Conservation (phyloP, 1,140 invertebrate species). For the Hyposmocoma kahamanoa region DNA sequence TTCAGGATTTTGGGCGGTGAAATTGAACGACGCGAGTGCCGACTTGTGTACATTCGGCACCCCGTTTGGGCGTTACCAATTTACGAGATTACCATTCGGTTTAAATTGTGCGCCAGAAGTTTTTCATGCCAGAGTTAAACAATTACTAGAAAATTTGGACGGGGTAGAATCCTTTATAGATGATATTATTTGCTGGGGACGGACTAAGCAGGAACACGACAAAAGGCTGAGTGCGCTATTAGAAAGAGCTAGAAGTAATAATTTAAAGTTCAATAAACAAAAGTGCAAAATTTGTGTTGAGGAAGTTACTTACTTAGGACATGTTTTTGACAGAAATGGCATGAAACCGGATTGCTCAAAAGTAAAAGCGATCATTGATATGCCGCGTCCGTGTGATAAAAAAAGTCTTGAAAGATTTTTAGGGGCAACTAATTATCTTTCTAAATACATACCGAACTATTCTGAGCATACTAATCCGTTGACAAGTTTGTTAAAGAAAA, state of each 20-base stretch:
- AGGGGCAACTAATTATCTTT: conserved; percentile 38
- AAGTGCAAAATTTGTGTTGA: conserved; percentile 21
- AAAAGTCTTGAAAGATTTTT: conserved; percentile 17
- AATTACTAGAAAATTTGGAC: conserved; percentile 8
- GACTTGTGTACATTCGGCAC: conserved; percentile 22
- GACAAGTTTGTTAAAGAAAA: conserved; percentile 28
- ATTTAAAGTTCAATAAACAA: conserved; percentile 41
- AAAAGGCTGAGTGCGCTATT: conserved; percentile 17
- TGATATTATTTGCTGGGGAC: conserved; percentile 43
- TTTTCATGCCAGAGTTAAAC: conserved; percentile 19
- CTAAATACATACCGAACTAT: conserved; percentile 34
- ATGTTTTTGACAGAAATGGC: conserved; percentile 5
- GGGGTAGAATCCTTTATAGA: conserved; percentile 32
- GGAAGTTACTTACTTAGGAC: conserved; percentile 24
- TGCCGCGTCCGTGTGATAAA: conserved; percentile 5
- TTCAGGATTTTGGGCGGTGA: conserved; percentile 22
- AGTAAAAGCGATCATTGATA: conserved; percentile 6
- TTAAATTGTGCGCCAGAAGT: conserved; percentile 26
- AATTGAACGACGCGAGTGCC: conserved; percentile 19
- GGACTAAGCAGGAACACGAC: conserved; percentile 26
- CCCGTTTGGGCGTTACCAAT: conserved; percentile 31
- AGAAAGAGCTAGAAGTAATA: conserved; percentile 21
- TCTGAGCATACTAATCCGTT: conserved; percentile 25
- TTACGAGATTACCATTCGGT: conserved; percentile 27
- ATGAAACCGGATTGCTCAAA: conserved; percentile 7